Base-by-base conservation (phyloP, 2,888 invertebrate genomes). In the Mallateleia sp. region DNA sequence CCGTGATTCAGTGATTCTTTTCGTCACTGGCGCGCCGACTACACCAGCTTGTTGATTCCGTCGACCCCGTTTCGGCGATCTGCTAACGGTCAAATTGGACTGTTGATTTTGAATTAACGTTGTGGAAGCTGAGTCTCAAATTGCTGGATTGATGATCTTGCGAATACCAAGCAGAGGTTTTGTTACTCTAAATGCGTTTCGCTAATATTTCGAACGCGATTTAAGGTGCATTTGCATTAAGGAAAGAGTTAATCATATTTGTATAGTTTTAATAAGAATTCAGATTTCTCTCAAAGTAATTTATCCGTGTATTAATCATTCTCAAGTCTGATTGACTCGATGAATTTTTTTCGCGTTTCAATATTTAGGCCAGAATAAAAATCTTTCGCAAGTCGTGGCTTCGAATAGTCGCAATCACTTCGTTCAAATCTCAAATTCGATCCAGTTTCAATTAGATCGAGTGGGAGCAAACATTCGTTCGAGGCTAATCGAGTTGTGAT, bases 1-100 rank as follows among this genome's bases (percentile, higher is more conserved):
- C 62, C 8, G 69, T 62, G 79, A 66, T 74, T 81, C 74, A 64
- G 62, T 58, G 62, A 56, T 66, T 60, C 66, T 74, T 66, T 75
- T 74, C 74, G 66, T 81, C 78, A 58, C 50, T 32, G 64, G 14
- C 14, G 14, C 64, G 47, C 8, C 50, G 22, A 50, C 15, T 56
- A n/a, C 24, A 56, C 14, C 54, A n/a, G 25, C 9, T 25, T 25
- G 24, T 32, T 32, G 58, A 78, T 67, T 78, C 66, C 56, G 62
- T 45, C 47, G 67, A 58, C 54, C 42, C 15, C 74, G 34, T 60
- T 74, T 50, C 47, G 52, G n/a, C 50, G 32, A 50, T 50, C 7
- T 34, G 45, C 45, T n/a, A 7, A 32, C 67, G 67, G n/a, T 14
- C 20, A 18, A 54, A 67, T 34, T 18, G 34, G 42, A 42, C 14